phyloP scores from a whole-genome alignment of 2,888 invertebrate genomes.

The Antheraea yamamai region DNA sequence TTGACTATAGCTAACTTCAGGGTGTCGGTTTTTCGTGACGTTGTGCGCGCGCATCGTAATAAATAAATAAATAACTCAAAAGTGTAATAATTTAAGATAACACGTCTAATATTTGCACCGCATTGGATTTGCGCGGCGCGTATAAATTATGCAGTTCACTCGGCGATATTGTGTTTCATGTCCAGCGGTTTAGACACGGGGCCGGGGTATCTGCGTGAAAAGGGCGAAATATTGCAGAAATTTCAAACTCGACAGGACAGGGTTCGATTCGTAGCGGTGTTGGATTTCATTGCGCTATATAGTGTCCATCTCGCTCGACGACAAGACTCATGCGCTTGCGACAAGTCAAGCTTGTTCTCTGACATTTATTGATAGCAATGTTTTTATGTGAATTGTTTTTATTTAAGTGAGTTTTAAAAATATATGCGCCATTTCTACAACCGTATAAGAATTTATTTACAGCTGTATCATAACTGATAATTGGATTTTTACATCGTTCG shows the following conservation, averaged over 20 bases:
- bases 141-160: conserved; percentile 77
- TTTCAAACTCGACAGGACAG: conserved; percentile 79
- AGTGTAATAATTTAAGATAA: conserved; percentile 57
- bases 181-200: conserved; percentile 78
- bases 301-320: conserved; percentile 51
- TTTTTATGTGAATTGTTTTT: conserved; percentile 60
- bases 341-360: conserved; percentile 50
- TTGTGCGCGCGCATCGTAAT: too few relatives aligned
- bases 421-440: conserved; percentile 47
- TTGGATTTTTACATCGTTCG: conserved; percentile 46
- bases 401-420: conserved; percentile 64
- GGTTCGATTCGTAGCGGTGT: conserved; percentile 81
- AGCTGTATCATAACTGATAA: conserved; percentile 41
- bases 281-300: conserved; percentile 78
- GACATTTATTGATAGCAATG: conserved; percentile 73
- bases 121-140: conserved; percentile 55
- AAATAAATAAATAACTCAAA: conserved; percentile 13
- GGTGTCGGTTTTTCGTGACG: too few relatives aligned
- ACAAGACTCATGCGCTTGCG: conserved; percentile 64
- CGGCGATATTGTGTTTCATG: conserved; percentile 79
- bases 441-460: conserved; percentile 44
- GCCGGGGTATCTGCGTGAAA: conserved; percentile 79
- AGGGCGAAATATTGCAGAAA: conserved; percentile 82
- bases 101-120: conserved; percentile 60
- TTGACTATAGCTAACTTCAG: too few relatives aligned